Conservation (phyloP, 1,140 invertebrate species). For the Scaptomyza pallida region DNA sequence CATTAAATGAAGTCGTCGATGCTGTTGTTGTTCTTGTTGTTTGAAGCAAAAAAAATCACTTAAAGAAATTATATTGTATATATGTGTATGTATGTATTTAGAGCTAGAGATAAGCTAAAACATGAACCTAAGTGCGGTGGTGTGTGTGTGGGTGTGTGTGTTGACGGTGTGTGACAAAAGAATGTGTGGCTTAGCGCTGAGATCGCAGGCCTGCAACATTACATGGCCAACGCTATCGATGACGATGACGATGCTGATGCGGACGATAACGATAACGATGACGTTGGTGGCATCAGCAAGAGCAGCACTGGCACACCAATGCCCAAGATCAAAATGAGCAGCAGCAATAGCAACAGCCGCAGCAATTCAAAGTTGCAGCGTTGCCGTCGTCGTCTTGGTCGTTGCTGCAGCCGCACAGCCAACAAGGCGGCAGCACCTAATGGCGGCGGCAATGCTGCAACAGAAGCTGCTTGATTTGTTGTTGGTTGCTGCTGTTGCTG, state of each 20-base stretch:
- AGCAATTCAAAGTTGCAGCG: neutral
- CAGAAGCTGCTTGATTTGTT: neutral
- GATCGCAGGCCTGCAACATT: conserved; percentile 13
- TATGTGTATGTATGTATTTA: conserved; percentile 26
- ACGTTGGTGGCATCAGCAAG: conserved; percentile 23
- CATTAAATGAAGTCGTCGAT: conserved; percentile 20
- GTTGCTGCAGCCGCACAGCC: conserved; percentile 10
- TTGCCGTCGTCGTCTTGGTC: neutral
- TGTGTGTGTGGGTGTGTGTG: conserved; percentile 29
- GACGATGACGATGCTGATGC: conserved; percentile 8
- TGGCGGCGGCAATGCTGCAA: conserved; percentile 2
- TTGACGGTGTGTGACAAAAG: too few relatives aligned
- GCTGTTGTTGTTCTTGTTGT: conserved; percentile 3
- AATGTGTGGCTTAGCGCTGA: conserved; percentile 12
- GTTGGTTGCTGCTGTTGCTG: neutral
- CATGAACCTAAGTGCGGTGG: conserved; percentile 67
- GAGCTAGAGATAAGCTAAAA: conserved; percentile 39
- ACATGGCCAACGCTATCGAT: conserved; percentile 2
- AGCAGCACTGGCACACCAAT: conserved; percentile 39
- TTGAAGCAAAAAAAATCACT: conserved; percentile 21
- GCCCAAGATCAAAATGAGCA: conserved; percentile 15
- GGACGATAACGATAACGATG: conserved; percentile 2
- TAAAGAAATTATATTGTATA: conserved; percentile 29
- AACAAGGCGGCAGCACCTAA: conserved; percentile 8
- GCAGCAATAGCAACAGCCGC: conserved; percentile 29